These are phyloP conservation scores for Osedax fenrisi DNA, from an alignment of 2,888 invertebrate genomes.

Conservation along the genomic window DNA sequence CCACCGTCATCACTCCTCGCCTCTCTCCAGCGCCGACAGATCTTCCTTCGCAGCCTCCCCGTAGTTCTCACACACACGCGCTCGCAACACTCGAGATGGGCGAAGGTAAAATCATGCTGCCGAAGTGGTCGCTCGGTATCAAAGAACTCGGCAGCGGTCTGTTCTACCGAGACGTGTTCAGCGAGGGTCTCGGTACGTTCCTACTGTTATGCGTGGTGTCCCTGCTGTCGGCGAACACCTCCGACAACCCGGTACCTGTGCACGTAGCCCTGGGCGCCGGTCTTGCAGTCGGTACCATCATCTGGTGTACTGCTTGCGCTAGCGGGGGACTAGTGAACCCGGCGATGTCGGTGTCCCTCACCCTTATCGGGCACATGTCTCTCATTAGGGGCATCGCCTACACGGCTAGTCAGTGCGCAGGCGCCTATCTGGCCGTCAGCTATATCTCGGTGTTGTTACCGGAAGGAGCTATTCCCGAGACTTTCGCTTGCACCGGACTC, in stretches of 20 bases:
- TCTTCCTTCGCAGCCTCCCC: too few relatives aligned
- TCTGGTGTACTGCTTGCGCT: conserved; percentile 69
- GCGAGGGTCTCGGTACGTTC: conserved; percentile 5
- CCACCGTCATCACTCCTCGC: too few relatives aligned
- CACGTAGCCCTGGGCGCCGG: conserved; percentile 79
- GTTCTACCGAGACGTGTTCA: conserved; percentile 5
- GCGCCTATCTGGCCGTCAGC: conserved; percentile 6
- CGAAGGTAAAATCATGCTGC: not conserved
- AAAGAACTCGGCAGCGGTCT: not conserved
- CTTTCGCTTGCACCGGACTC: not conserved
- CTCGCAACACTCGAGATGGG: too few relatives aligned
- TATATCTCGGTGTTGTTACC: not conserved
- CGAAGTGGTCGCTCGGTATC: not conserved
- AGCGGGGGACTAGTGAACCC: conserved; percentile 86
- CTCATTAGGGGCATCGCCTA: conserved; percentile 9
- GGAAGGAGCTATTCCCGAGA: not conserved
- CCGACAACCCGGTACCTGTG: conserved; percentile 40
- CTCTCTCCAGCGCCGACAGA: too few relatives aligned
- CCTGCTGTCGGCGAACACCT: not conserved
- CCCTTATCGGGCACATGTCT: conserved; percentile 70
- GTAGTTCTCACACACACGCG: too few relatives aligned
- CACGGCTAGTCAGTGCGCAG: conserved; percentile 11
- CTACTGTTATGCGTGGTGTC: conserved; percentile 6
- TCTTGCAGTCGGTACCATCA: conserved; percentile 70
- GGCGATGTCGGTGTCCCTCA: conserved; percentile 74